Percentiles rank a stretch among this genome's conserved stretches.
These are phyloP conservation scores for Cryptus viduatorius DNA, from an alignment of 2,888 invertebrate genomes.

Conservation along the genomic window DNA sequence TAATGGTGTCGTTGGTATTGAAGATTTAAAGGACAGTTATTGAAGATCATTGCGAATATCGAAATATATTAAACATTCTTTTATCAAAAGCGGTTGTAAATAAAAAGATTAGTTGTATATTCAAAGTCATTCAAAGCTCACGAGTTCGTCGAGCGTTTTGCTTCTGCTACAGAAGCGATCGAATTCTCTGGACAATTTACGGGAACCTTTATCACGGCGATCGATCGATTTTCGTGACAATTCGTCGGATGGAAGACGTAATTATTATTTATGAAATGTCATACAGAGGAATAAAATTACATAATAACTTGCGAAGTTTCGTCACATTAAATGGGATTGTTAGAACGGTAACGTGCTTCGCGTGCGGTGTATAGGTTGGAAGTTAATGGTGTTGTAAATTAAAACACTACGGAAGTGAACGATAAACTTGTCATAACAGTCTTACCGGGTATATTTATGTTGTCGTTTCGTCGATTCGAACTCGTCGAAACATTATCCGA, in stretches of 20 bases:
- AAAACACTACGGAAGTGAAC: not conserved
- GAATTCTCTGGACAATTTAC: not conserved
- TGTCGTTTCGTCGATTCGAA: constrained; percentile 68
- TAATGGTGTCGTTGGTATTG: not conserved
- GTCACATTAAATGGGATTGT: constrained; percentile 44
- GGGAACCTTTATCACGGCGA: not conserved
- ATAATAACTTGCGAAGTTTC: constrained; percentile 55
- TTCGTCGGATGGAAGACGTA: not conserved
- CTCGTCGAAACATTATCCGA: constrained; percentile 63
- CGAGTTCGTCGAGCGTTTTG: not conserved
- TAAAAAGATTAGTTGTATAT: not conserved
- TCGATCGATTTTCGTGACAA: not conserved
- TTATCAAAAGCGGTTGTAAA: not conserved
- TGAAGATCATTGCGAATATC: too few species aligned
- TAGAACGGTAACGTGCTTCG: constrained; percentile 51
- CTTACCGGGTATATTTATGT: constrained; percentile 75
- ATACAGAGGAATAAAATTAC: constrained; percentile 46
- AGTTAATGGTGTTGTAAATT: not conserved
- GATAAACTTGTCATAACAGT: not conserved
- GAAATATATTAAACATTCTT: not conserved
- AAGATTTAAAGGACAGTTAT: not conserved
- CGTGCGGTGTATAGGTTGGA: constrained; percentile 60
- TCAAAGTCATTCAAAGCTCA: not conserved
- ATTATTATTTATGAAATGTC: constrained; percentile 18
- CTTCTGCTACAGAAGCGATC: constrained; percentile 1